A percentile compares a stretch with the other conserved stretches of the same genome.
These are phyloP conservation scores for Sympetrum striolatum DNA, from an alignment of 2,888 invertebrate species.

Conservation along the genomic window DNA sequence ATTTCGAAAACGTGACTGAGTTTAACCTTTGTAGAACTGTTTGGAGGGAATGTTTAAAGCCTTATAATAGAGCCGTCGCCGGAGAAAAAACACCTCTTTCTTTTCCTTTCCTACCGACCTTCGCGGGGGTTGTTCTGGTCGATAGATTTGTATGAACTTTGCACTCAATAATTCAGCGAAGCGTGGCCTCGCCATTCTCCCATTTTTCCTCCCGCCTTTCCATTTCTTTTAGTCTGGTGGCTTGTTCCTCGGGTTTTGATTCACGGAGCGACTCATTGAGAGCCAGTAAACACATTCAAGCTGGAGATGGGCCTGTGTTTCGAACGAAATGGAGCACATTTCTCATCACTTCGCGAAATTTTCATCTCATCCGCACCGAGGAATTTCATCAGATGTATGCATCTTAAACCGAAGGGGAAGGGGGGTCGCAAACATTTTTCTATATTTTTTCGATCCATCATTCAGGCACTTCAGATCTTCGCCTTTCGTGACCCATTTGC, in stretches of 20 bases:
- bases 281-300: neutral
- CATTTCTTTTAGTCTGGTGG: neutral
- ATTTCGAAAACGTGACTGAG: neutral
- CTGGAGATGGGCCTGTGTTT: too few species aligned
- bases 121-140: neutral
- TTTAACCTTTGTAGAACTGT: neutral
- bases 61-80: neutral
- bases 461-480: too few species aligned
- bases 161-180: neutral
- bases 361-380: too few species aligned
- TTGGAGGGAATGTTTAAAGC: neutral
- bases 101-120: neutral
- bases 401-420: too few species aligned
- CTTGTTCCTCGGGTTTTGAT: neutral
- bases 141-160: neutral
- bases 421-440: too few species aligned
- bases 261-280: neutral
- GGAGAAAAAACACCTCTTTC: neutral
- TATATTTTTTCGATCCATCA: too few species aligned
- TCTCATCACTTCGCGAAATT: too few species aligned
- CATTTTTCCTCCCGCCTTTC: neutral
- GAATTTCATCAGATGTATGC: too few species aligned
- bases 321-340: too few species aligned
- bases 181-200: neutral
- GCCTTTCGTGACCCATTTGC: too few species aligned